Conservation (phyloP, 2,797 vertebrate species). For the Sandelia bainsii region DNA sequence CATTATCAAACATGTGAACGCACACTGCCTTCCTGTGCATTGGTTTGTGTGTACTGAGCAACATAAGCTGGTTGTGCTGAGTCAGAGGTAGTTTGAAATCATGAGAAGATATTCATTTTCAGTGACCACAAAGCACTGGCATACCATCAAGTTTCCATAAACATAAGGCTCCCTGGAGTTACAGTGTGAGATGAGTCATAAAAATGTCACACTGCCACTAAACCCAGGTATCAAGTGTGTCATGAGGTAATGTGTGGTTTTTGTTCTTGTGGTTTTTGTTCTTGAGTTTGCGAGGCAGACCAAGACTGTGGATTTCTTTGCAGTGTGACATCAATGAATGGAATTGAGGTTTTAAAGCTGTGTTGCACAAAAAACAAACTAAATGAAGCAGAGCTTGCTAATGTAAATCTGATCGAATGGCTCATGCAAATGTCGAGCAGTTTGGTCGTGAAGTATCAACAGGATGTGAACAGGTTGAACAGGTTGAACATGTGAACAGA, state of each 20-base stretch:
- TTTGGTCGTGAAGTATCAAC: constrained; percentile 16
- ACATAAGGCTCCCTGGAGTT: constrained; percentile 53
- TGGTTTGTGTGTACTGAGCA: constrained; percentile 63
- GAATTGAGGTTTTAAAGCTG: constrained; percentile 74
- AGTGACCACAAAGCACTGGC: constrained; percentile 87
- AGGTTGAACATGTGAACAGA: too few relatives aligned
- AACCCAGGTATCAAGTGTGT: constrained; percentile 75
- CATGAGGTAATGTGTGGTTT: constrained; percentile 89
- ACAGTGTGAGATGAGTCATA: constrained; percentile 78
- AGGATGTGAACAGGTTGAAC: not conserved
- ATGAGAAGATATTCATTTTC: constrained; percentile 89
- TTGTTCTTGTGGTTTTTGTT: constrained; percentile 64
- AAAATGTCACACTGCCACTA: constrained; percentile 78
- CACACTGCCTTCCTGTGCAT: constrained; percentile 83
- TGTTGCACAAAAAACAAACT: constrained; percentile 46
- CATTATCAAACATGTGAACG: constrained; percentile 41
- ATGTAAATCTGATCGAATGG: constrained; percentile 49
- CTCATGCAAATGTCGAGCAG: constrained; percentile 49
- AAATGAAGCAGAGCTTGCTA: constrained; percentile 34
- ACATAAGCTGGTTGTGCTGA: constrained; percentile 78
- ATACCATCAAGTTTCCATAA: constrained; percentile 74
- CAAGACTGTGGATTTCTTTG: constrained; percentile 63
- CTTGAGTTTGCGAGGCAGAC: constrained; percentile 50
- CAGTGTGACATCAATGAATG: constrained; percentile 37
- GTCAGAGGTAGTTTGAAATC: constrained; percentile 96